Conservation (phyloP, 2,888 invertebrate genomes). For the Criorhina ranunculi region DNA sequence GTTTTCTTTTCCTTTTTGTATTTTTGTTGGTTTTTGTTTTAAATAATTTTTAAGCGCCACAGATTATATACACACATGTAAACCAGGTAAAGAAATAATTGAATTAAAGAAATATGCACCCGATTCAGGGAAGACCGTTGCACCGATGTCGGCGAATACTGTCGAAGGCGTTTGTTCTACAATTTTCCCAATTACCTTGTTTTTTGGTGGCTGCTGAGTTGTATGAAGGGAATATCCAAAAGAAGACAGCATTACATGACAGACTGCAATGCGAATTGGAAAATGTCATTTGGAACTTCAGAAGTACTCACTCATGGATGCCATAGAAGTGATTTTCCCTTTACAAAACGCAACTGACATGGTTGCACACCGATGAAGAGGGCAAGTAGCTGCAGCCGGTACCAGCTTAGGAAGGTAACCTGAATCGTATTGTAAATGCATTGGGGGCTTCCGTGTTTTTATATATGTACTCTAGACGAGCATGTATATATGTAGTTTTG, state of each 20-base stretch:
- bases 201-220: not conserved
- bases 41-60: constrained; percentile 66
- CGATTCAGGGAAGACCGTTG: constrained; percentile 18
- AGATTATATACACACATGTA: constrained; percentile 48
- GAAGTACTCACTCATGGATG: constrained; percentile 55
- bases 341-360: constrained; percentile 52
- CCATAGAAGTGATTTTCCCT: constrained; percentile 70
- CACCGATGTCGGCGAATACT: not conserved
- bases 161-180: constrained; percentile 20
- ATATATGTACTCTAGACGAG: constrained; percentile 28
- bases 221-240: not conserved
- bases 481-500: constrained; percentile 18
- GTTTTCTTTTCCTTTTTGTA: constrained; percentile 20
- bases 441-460: constrained; percentile 69
- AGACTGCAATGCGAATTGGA: constrained; percentile 53
- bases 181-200: constrained; percentile 10
- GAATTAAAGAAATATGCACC: constrained; percentile 69
- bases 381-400: constrained; percentile 45
- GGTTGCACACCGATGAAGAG: constrained; percentile 44
- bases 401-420: constrained; percentile 65
- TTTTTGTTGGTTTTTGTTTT: constrained; percentile 18
- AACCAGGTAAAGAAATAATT: constrained; percentile 61
- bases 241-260: constrained; percentile 21
- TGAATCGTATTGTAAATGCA: constrained; percentile 73
- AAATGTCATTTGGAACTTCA: constrained; percentile 63